These are phyloP conservation scores for Neosilurus hyrtlii DNA, from an alignment of 2,797 vertebrate genomes.

Conservation along the genomic window DNA sequence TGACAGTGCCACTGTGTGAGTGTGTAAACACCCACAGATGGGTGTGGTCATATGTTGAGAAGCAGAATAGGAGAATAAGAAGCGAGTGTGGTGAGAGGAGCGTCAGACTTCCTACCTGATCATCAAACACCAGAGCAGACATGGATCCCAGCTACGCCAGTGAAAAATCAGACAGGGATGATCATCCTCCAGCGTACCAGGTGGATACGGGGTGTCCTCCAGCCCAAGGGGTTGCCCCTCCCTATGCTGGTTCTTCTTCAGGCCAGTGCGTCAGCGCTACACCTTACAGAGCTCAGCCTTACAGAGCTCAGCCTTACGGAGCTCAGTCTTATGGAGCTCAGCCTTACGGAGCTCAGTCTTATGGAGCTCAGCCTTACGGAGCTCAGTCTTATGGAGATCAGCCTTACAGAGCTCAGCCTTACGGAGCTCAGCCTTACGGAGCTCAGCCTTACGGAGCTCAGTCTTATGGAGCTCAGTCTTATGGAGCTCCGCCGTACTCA, in stretches of 20 bases:
- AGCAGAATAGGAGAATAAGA: not conserved
- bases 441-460: too few species aligned
- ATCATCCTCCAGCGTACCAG: slow-evolving; percentile 64
- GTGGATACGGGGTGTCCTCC: slow-evolving; percentile 46
- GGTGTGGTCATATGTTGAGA: not conserved
- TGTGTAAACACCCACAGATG: not conserved
- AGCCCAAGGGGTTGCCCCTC: slow-evolving; percentile 29
- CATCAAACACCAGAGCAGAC: too few species aligned
- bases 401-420: not conserved
- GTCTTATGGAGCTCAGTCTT: too few species aligned
- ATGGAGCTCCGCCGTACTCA: slow-evolving; percentile 2
- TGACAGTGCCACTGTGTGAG: too few species aligned
- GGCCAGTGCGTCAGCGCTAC: slow-evolving; percentile 12
- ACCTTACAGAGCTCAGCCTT: slow-evolving; percentile 38
- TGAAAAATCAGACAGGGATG: slow-evolving; percentile 58
- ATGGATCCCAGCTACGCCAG: slow-evolving; percentile 63
- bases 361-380: not conserved
- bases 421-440: too few species aligned
- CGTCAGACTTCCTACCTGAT: not conserved
- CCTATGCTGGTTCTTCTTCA: slow-evolving; percentile 33
- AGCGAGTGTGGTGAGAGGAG: not conserved
- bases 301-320: not conserved
- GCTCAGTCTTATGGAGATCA: slow-evolving; percentile 40
- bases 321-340: too few species aligned
- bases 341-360: too few species aligned